phyloP scores from a whole-genome alignment of 2,797 vertebrate species.

The Vireo griseus region DNA sequence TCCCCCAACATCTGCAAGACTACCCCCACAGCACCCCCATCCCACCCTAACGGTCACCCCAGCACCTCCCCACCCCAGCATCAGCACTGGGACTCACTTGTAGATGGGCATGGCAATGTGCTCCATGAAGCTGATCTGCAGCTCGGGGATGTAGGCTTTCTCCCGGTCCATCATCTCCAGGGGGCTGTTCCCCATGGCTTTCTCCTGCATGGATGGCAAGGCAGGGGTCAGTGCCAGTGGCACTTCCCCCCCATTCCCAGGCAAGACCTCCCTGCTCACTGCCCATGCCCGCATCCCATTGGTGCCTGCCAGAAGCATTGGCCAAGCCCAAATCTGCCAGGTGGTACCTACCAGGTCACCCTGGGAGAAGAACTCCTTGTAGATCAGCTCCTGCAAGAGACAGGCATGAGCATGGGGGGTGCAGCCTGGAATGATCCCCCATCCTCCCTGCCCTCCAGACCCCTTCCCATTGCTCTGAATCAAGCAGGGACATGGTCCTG shows the following conservation, averaged over 20 bases:
- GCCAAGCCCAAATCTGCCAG: not conserved
- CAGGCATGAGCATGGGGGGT: not conserved
- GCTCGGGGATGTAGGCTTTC: constrained; percentile 95
- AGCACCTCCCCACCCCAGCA: fast-evolving
- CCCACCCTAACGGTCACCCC: not conserved
- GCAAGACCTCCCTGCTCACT: not conserved
- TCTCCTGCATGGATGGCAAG: constrained; percentile 78
- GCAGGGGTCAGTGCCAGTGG: not conserved
- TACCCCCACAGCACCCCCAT: not conserved
- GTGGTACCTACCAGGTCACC: constrained; percentile 92
- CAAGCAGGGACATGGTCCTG: fast-evolving
- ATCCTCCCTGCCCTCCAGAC: not conserved
- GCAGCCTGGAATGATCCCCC: not conserved
- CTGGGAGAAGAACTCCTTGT: constrained; percentile 99
- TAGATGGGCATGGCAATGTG: constrained; percentile 99
- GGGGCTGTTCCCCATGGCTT: constrained; percentile 96
- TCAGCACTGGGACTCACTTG: constrained; percentile 75
- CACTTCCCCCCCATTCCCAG: not conserved
- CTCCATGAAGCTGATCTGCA: constrained; percentile 99
- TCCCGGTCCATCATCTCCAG: constrained; percentile 99
- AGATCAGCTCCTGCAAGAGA: constrained; percentile 90
- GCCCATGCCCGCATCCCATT: fast-evolving
- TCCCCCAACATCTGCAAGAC: not conserved
- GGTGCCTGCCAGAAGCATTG: not conserved
- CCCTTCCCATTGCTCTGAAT: not conserved